phyloP scores from a whole-genome alignment of 1,140 invertebrate genomes.

The Conopomorpha cramerella region DNA sequence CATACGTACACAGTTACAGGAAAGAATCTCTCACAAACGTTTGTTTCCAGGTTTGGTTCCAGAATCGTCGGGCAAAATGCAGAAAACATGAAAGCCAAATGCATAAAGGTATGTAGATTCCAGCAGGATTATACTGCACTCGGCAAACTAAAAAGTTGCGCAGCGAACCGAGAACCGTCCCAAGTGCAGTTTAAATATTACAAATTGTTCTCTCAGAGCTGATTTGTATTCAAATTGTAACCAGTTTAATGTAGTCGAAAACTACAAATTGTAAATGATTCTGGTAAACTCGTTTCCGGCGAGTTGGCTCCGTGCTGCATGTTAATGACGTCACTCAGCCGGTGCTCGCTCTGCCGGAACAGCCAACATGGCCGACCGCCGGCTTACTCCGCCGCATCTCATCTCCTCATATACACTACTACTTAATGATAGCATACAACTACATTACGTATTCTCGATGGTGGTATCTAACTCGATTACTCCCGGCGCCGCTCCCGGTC shows the following conservation, averaged over 20 bases:
- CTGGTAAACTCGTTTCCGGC: conserved; percentile 20
- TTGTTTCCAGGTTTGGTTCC: conserved; percentile 90
- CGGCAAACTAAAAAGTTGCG: too few species aligned
- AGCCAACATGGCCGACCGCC: too few species aligned
- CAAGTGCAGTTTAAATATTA: neutral
- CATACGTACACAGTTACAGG: too few species aligned
- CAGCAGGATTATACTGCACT: neutral
- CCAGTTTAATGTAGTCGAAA: conserved; percentile 24
- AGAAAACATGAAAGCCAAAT: conserved; percentile 95
- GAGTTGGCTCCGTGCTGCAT: conserved; percentile 20
- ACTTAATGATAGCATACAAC: too few species aligned
- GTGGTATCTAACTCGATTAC: conserved; percentile 52
- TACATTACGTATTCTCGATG: conserved; percentile 51
- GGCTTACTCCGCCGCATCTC: too few species aligned
- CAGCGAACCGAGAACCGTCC: too few species aligned
- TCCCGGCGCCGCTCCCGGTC: conserved; percentile 42
- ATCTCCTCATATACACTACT: too few species aligned
- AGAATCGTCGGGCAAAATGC: conserved; percentile 93
- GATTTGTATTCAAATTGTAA: conserved; percentile 10
- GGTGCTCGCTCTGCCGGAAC: neutral
- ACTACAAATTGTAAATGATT: conserved; percentile 37
- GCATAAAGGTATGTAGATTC: conserved; percentile 78
- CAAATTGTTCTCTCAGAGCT: conserved; percentile 6
- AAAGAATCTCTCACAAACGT: too few species aligned
- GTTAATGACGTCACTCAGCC: conserved; percentile 14